Conservation (phyloP, 2,888 invertebrate species). For the Dryobotodes eremita region DNA sequence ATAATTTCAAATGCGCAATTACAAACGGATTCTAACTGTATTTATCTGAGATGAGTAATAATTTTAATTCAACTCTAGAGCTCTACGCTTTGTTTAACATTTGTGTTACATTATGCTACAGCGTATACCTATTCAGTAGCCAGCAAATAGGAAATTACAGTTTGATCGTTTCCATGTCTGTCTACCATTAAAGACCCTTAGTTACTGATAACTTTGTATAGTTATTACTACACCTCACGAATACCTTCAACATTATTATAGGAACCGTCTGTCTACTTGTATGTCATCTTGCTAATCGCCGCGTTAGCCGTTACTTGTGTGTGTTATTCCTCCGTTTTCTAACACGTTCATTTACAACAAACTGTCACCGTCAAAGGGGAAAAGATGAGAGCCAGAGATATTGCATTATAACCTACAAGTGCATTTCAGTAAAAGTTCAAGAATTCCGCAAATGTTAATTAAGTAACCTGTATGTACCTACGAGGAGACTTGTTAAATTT, state of each 20-base stretch:
- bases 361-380: background rate
- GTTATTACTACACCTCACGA: conserved; percentile 43
- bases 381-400: background rate
- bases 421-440: background rate
- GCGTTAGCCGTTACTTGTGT: conserved; percentile 14
- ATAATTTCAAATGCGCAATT: conserved; percentile 25
- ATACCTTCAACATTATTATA: conserved; percentile 23
- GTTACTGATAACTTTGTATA: conserved; percentile 30
- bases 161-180: conserved; percentile 48
- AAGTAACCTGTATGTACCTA: background rate
- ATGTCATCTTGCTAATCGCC: conserved; percentile 17
- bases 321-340: conserved; percentile 15
- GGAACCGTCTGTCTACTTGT: conserved; percentile 3
- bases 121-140: conserved; percentile 2
- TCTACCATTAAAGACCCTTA: conserved; percentile 23
- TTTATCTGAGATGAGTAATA: conserved; percentile 7
- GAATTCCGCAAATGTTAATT: background rate
- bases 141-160: conserved; percentile 32
- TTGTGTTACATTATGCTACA: conserved; percentile 23
- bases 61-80: conserved; percentile 27
- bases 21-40: conserved; percentile 5
- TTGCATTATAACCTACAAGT: background rate
- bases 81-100: conserved; percentile 26
- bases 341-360: background rate
- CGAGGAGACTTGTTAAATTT: background rate